phyloP scores from a whole-genome alignment of 2,797 vertebrate species.

The Morus bassanus region DNA sequence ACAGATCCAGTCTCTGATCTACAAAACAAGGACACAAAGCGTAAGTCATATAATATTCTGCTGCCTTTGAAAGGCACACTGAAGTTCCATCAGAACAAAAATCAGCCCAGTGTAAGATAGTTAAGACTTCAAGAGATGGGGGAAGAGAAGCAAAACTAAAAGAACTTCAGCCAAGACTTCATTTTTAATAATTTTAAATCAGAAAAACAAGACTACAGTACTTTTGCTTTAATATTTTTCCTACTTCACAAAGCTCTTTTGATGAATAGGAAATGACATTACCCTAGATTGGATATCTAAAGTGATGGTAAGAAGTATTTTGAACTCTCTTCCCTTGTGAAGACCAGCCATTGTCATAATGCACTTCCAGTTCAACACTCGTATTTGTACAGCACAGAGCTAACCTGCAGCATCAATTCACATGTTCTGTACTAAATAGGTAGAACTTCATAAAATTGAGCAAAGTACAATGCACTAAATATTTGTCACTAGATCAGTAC shows the following conservation, averaged over 20 bases:
- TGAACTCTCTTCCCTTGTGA: not conserved
- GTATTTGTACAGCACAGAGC: not conserved
- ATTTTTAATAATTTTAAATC: not conserved
- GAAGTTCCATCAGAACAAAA: not conserved
- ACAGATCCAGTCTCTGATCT: constrained; percentile 96
- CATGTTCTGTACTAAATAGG: not conserved
- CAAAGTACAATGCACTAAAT: not conserved
- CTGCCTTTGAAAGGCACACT: not conserved
- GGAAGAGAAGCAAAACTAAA: not conserved
- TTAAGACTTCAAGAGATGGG: not conserved
- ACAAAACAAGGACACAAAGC: not conserved
- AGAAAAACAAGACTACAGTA: not conserved
- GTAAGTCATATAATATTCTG: not conserved
- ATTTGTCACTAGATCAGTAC: too few species aligned
- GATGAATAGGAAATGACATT: not conserved
- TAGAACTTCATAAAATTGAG: not conserved
- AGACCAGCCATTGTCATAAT: not conserved
- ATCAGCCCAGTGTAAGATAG: not conserved
- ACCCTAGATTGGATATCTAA: not conserved
- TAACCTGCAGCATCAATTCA: not conserved
- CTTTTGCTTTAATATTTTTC: not conserved
- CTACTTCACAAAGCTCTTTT: not conserved
- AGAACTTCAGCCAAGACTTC: not conserved
- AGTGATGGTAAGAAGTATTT: not conserved
- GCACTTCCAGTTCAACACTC: not conserved